phyloP scores from a whole-genome alignment of 2,797 vertebrate species.

The Gymnoscopelus braueri region DNA sequence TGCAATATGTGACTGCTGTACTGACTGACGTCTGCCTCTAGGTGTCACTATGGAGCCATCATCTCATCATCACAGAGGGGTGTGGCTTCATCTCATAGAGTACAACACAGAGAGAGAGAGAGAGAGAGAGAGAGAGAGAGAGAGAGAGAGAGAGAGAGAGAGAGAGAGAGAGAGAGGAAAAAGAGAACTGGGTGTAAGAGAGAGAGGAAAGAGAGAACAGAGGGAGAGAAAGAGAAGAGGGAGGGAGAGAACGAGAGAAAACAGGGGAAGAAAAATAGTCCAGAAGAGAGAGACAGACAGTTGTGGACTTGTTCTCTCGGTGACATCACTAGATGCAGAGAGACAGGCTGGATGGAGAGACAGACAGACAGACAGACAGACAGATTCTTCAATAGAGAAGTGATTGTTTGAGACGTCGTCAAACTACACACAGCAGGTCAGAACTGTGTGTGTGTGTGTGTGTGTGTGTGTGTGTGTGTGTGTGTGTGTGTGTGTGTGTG shows the following conservation, averaged over 20 bases:
- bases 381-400: neutral
- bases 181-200: neutral
- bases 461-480: neutral
- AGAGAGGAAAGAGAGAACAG: no score
- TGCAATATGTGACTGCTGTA: neutral
- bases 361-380: neutral
- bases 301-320: neutral
- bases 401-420: neutral
- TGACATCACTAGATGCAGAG: neutral
- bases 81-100: neutral
- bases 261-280: neutral
- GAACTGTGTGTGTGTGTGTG: no score
- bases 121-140: neutral
- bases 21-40: neutral
- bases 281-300: neutral
- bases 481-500: neutral
- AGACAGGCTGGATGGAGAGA: neutral
- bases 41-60: constrained; percentile 1
- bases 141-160: neutral
- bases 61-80: neutral
- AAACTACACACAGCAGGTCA: no score
- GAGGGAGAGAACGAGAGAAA: neutral
- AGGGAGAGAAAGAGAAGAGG: neutral
- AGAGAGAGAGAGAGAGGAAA: constrained; percentile 12
- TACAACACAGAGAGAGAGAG: neutral